These are phyloP conservation scores for Stenodema calcarata DNA, from an alignment of 2,888 invertebrate genomes.

Conservation along the genomic window DNA sequence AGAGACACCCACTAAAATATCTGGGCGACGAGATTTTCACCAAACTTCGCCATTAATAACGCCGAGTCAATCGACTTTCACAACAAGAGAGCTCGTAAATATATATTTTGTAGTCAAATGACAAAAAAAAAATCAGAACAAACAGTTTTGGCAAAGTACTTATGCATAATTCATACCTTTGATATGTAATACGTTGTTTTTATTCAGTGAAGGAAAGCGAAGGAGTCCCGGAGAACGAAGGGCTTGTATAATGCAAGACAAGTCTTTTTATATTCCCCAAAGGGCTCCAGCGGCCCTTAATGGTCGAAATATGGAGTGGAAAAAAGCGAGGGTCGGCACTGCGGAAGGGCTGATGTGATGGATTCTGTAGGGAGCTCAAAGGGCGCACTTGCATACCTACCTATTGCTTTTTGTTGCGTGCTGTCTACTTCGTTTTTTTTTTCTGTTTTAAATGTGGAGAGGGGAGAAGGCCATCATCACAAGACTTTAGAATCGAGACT, in stretches of 20 bases:
- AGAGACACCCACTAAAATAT: too few species aligned
- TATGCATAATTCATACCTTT: constrained; percentile 48
- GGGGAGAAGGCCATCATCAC: not conserved
- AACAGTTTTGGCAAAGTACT: constrained; percentile 31
- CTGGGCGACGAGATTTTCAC: not conserved
- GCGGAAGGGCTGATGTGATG: constrained; percentile 34
- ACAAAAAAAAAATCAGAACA: constrained; percentile 16
- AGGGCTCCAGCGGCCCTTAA: constrained; percentile 51
- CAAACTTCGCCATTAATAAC: not conserved
- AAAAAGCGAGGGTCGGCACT: constrained; percentile 18
- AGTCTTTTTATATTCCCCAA: constrained; percentile 51
- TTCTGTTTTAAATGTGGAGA: too few species aligned
- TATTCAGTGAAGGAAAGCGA: constrained; percentile 28
- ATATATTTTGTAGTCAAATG: not conserved
- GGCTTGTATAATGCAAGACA: constrained; percentile 53
- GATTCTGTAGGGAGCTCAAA: constrained; percentile 22
- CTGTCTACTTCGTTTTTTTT: not conserved
- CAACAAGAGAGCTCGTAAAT: not conserved
- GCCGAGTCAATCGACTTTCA: not conserved
- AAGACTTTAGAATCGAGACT: not conserved
- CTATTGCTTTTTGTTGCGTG: not conserved
- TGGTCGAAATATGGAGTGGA: constrained; percentile 55
- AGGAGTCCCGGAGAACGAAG: constrained; percentile 35
- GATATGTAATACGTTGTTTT: constrained; percentile 50
- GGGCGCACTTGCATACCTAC: constrained; percentile 14